These are phyloP conservation scores for Oxyura jamaicensis DNA, from an alignment of 2,113 vertebrate genomes.

Conservation along the genomic window DNA sequence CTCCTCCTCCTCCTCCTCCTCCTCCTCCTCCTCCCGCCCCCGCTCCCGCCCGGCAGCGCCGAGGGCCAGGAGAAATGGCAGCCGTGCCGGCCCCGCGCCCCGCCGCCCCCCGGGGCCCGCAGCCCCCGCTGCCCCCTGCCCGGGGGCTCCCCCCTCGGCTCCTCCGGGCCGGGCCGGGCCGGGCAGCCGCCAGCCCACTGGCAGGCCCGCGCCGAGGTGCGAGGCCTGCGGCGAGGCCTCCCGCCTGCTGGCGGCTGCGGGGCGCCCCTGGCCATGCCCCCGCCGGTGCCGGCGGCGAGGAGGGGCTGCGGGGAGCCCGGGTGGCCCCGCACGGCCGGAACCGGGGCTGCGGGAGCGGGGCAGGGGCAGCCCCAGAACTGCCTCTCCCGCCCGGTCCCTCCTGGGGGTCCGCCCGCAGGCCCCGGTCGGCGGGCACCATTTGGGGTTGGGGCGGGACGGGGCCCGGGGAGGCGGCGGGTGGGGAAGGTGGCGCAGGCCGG, in stretches of 20 bases:
- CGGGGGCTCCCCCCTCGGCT: not conserved
- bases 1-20: not conserved
- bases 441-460: no score
- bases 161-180: not conserved
- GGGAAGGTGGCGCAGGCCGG: not conserved
- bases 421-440: no score
- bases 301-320: not conserved
- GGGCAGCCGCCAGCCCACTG: not conserved
- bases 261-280: not conserved
- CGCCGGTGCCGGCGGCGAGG: not conserved
- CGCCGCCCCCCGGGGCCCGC: not conserved
- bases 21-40: slow-evolving; percentile 36
- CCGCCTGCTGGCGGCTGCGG: not conserved
- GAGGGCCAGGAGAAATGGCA: slow-evolving; percentile 68
- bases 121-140: not conserved
- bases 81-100: slow-evolving; percentile 23
- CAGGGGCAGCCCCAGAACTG: accelerated
- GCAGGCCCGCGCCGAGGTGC: not conserved
- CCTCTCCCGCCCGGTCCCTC: not conserved
- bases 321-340: no score
- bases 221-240: slow-evolving; percentile 23
- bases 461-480: not conserved
- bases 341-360: accelerated
- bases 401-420: not conserved
- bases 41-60: slow-evolving; percentile 14